These are phyloP conservation scores for Xerus inauris DNA, from an alignment of 2,113 vertebrate species.

Conservation along the genomic window DNA sequence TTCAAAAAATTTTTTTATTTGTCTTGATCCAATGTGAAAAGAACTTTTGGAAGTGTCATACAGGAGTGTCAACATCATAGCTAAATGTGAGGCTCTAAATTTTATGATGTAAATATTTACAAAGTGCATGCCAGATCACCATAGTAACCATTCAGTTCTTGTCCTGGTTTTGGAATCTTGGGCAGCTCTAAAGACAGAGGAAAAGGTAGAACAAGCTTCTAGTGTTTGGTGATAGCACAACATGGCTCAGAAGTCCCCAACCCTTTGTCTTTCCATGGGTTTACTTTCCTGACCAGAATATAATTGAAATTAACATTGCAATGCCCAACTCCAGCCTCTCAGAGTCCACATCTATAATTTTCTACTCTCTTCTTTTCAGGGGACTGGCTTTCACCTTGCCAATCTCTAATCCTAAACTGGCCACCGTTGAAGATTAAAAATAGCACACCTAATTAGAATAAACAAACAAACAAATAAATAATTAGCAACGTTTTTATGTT, in stretches of 20 bases:
- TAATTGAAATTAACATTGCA: neutral
- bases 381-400: neutral
- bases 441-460: too few relatives aligned
- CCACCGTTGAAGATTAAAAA: slow-evolving; percentile 4
- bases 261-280: neutral
- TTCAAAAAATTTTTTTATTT: neutral
- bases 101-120: slow-evolving; percentile 70
- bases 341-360: neutral
- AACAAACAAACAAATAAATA: too few relatives aligned
- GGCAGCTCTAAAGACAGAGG: slow-evolving; percentile 11
- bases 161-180: slow-evolving; percentile 36
- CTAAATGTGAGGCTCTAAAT: slow-evolving; percentile 29
- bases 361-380: neutral
- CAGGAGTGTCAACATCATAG: slow-evolving; percentile 19
- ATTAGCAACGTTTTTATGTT: too few relatives aligned
- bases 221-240: neutral
- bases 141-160: slow-evolving; percentile 51
- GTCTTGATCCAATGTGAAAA: slow-evolving; percentile 25
- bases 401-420: neutral
- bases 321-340: neutral
- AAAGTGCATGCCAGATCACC: slow-evolving; percentile 23
- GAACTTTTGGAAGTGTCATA: neutral
- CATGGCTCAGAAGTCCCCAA: neutral
- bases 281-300: neutral
- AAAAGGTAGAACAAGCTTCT: slow-evolving; percentile 42